Percentiles rank a stretch among this genome's conserved stretches.
Evolutionary conservation across 2,888 invertebrate species (phyloP).

Genomic region (Crocallis elinguaria): DNA sequence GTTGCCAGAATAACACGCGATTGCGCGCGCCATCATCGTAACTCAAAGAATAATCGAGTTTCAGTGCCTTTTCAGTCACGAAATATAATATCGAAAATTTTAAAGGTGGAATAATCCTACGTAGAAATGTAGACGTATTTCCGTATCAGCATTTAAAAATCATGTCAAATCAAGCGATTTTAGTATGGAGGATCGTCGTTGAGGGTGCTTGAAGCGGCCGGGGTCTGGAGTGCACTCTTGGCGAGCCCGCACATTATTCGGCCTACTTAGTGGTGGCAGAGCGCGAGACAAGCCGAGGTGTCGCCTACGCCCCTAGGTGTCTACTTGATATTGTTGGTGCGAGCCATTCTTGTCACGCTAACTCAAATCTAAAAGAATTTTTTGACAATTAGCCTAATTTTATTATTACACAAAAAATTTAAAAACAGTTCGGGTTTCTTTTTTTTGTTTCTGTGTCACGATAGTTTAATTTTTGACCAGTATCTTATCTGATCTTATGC

Average conservation of each 20-base stretch:
- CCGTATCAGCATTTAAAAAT: slow-evolving; percentile 80
- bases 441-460: too few relatives aligned
- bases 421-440: too few relatives aligned
- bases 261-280: slow-evolving; percentile 76
- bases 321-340: slow-evolving; percentile 61
- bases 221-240: slow-evolving; percentile 71
- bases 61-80: slow-evolving; percentile 34
- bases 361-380: slow-evolving; percentile 4
- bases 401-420: too few relatives aligned
- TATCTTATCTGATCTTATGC: too few relatives aligned
- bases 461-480: too few relatives aligned
- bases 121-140: slow-evolving; percentile 39
- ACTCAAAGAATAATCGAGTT: slow-evolving; percentile 40
- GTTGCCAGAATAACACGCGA: slow-evolving; percentile 46
- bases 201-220: slow-evolving; percentile 61
- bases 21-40: slow-evolving; percentile 34
- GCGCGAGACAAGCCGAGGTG: slow-evolving; percentile 65
- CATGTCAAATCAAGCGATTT: slow-evolving; percentile 84
- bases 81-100: slow-evolving; percentile 39
- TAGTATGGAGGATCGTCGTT: slow-evolving; percentile 67
- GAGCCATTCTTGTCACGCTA: slow-evolving; percentile 34
- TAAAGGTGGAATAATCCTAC: slow-evolving; percentile 19
- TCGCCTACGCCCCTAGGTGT: slow-evolving; percentile 48
- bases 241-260: slow-evolving; percentile 79
- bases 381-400: too few relatives aligned